Base-by-base conservation (phyloP, 1,140 invertebrate species). In the Bombus superbus region DNA sequence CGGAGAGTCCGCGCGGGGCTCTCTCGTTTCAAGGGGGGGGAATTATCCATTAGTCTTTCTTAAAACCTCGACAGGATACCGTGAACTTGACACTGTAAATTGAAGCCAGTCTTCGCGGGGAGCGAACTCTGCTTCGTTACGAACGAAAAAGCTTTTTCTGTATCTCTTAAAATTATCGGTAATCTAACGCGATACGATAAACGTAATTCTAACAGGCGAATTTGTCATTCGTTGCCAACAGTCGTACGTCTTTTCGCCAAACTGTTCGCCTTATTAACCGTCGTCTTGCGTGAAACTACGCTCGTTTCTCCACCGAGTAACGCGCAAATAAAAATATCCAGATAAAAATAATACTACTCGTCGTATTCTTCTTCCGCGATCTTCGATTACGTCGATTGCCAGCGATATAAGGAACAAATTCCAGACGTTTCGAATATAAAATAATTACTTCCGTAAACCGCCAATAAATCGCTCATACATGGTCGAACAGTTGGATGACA, bases 11-110 rank as follows among this genome's bases (percentile, higher is more conserved):
- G 25, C 13, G 53, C 35, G 32, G n/a, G 35, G 1, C 68, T 9
- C 13, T 18, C 11, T 72, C 13, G 32, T 75, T 57, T 38, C 22
- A 57, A 53, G 74, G 9, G 47, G 53, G 47, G 47, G 53, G 47
- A 76, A 76, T 76, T 40, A 59, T 76, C 74, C 74, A 76, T 76
- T 76, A 76, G 74, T 59, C 74, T 76, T 76, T 76, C 74, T 76
- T 76, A 76, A 76, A 76, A 59, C 25, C 74, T 76, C 35, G 53
- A 76, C 74, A 76, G 74, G 53, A 35, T 22, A 76, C 11, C 74
- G 3, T 76, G 74, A 76, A 76, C 35, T 76, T 76, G 74, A 76
- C 74, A 76, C 74, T 25, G 47, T 18, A 40, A 76, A 76, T 76
- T 76, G 32, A 25, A n/a, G 25, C 6, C 35, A 5, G 53, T 76